Conservation (phyloP, 2,113 vertebrate species). For the Seriola dumerili region DNA sequence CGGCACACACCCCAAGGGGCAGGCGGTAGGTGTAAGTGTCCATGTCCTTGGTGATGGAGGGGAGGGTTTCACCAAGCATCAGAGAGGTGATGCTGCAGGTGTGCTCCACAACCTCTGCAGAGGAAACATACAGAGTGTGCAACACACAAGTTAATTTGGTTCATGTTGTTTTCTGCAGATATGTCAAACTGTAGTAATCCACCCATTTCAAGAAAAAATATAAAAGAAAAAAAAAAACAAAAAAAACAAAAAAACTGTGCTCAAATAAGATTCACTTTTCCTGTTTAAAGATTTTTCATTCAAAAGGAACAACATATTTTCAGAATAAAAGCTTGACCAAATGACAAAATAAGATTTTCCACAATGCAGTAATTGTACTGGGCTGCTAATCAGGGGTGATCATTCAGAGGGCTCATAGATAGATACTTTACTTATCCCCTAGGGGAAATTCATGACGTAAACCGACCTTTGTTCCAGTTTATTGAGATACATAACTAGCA, state of each 20-base stretch:
- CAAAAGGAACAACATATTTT: background rate
- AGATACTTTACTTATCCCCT: too few relatives aligned
- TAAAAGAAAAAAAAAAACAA: background rate
- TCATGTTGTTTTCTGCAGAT: background rate
- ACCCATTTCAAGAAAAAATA: background rate
- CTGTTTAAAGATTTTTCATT: background rate
- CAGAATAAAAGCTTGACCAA: background rate
- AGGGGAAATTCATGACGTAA: background rate
- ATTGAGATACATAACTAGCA: background rate
- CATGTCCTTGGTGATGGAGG: conserved; percentile 98
- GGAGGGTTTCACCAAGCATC: conserved; percentile 95
- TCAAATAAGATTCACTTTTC: background rate
- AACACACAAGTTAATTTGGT: background rate
- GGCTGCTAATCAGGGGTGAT: background rate
- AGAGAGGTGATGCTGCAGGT: conserved; percentile 96
- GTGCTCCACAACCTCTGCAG: conserved; percentile 97
- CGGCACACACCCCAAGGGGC: conserved; percentile 95
- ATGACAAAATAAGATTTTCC: background rate
- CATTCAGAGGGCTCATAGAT: background rate
- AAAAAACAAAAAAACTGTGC: too few relatives aligned
- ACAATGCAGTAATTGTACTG: background rate
- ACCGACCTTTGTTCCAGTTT: conserved; percentile 5
- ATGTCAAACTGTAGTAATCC: background rate
- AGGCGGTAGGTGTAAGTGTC: conserved; percentile 94
- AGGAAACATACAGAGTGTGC: background rate